Base-by-base conservation (phyloP, 2,888 invertebrate species). In the Diabrotica balteata region DNA sequence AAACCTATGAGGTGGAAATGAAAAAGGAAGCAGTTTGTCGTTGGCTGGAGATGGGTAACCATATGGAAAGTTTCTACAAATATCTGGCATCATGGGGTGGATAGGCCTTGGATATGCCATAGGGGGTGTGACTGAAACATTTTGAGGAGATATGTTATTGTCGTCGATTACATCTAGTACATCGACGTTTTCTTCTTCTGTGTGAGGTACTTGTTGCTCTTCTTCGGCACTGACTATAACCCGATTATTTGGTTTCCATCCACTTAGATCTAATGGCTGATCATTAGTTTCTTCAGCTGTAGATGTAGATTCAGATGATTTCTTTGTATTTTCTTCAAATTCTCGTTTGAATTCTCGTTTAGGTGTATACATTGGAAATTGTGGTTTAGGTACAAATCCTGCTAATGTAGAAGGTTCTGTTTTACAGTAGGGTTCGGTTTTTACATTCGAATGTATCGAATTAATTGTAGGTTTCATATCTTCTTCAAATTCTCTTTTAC, bases 91-190 rank as follows among this genome's bases (percentile, higher is more conserved):
- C 83, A 91, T 88, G 0, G 94, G 94, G 79, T 94, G 93, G 67
- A 94, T 90, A 0, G 94, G 93, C 80, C 92, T 88, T 0, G 96
- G 95, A 77, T 94, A 95, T 0, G 91, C 91, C 85, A 93, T 89
- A 0, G 89, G 87, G 1, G 90, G 87, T 1, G 86, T 79, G 2
- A 82, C 78, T 8, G 76, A 71, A 8, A 77, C 70, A 70, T 79
- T 82, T 49, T 81, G 79, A 57, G 76, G 69, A 10, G 45, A 58
- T 55, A 73, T 75, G 61, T 11, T 45, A 54, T 75, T 74, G 54
- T 77, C 77, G 61, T 85, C 88, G 72, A 88, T 88, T 10, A 88
- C 85, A 66, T 88, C 88, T 2, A 88, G 87, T 0, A 88, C 86
- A 68, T 89, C 88, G 8, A 88, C 87, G 72, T 87, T 87, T 42